Evolutionary conservation across 1,140 invertebrate species (phyloP).

Genomic region (Lepidurus apus): DNA sequence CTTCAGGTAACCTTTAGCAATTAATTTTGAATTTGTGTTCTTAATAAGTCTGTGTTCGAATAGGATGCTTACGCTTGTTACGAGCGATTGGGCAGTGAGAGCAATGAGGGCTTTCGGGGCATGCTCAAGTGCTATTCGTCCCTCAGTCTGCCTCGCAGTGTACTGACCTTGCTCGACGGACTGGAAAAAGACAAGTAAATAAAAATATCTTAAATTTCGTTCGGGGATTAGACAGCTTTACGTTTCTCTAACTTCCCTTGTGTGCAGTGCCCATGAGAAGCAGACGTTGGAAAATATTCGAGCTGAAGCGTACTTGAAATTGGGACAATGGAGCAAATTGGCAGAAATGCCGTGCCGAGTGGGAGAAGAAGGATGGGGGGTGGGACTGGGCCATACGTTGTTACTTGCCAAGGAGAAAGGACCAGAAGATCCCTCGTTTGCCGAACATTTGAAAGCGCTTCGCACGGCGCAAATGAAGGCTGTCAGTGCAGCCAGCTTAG

Average conservation of each 20-base stretch:
- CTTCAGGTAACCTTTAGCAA: conserved; percentile 30
- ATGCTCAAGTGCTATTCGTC: conserved; percentile 28
- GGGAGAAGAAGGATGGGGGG: conserved; percentile 49
- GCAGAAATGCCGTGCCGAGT: conserved; percentile 51
- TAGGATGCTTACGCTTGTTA: conserved; percentile 53
- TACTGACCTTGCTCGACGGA: conserved; percentile 28
- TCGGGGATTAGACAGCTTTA: not conserved
- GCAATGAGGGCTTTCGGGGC: conserved; percentile 18
- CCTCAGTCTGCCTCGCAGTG: conserved; percentile 37
- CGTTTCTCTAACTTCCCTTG: not conserved
- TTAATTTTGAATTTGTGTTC: conserved; percentile 16
- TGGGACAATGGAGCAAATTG: conserved; percentile 72
- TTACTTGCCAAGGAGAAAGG: conserved; percentile 32
- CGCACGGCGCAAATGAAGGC: conserved; percentile 49
- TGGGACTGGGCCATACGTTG: conserved; percentile 56
- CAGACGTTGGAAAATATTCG: conserved; percentile 47
- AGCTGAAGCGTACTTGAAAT: conserved; percentile 80
- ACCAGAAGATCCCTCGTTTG: not conserved
- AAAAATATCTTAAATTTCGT: not conserved
- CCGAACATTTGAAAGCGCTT: conserved; percentile 40
- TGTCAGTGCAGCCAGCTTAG: conserved; percentile 52
- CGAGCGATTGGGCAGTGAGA: conserved; percentile 45
- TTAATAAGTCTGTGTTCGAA: conserved; percentile 37
- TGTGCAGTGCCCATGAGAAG: conserved; percentile 42
- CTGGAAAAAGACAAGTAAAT: not conserved